Percentiles rank a stretch among this genome's conserved stretches.
Evolutionary conservation across 2,113 vertebrate species (phyloP).

Genomic region (Tupaia tana): DNA sequence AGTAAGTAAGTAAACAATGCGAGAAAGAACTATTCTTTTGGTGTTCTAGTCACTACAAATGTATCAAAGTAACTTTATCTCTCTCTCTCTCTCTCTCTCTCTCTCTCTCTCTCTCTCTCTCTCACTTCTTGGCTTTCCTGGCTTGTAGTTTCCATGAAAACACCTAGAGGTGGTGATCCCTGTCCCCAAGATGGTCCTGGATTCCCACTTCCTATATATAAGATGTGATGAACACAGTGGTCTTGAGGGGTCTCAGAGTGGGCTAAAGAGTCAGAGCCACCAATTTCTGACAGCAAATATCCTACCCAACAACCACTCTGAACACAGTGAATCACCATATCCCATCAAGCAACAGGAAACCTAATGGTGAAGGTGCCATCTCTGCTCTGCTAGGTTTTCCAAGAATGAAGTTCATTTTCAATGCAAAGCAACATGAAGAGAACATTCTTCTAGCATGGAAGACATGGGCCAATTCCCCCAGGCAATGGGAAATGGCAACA

Average conservation of each 20-base stretch:
- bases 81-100: neutral
- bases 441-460: constrained; percentile 55
- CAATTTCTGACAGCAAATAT: neutral
- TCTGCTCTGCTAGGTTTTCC: neutral
- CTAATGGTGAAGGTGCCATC: neutral
- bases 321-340: neutral
- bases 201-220: neutral
- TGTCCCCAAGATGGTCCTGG: neutral
- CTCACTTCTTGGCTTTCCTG: neutral
- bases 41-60: neutral
- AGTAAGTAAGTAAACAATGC: neutral
- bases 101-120: neutral
- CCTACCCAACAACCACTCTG: neutral
- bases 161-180: no score
- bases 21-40: neutral
- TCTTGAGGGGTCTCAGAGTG: neutral
- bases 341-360: constrained; percentile 39
- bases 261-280: neutral
- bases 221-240: neutral
- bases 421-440: constrained; percentile 61
- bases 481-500: constrained; percentile 73
- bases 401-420: constrained; percentile 64
- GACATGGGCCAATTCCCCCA: constrained; percentile 60
- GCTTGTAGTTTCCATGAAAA: neutral
- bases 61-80: neutral